phyloP scores from a whole-genome alignment of 23 tunicate species.

The Phallusia fumigata region DNA sequence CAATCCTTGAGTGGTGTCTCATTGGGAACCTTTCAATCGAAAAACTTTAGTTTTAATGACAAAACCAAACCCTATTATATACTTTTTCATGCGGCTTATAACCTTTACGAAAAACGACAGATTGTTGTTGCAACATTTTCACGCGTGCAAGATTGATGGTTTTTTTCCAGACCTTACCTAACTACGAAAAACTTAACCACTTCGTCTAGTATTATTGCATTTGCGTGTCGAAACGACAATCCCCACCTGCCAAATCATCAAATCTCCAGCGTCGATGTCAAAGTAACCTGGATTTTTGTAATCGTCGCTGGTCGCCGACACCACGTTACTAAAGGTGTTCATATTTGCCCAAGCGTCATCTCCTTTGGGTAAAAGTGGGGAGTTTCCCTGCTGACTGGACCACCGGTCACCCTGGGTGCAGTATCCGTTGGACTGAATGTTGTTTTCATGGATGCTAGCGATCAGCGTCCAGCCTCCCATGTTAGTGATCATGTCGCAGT shows the following conservation, averaged over 20 bases:
- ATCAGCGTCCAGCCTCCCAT: slow-evolving; percentile 2
- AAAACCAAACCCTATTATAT: too few relatives aligned
- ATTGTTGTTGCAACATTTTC: too few relatives aligned
- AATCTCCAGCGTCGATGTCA: slow-evolving; percentile 51
- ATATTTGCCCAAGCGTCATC: neutral
- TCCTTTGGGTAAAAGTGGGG: neutral
- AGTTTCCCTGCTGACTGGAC: slow-evolving; percentile 6
- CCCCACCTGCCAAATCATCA: slow-evolving; percentile 79
- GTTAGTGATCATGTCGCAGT: slow-evolving; percentile 8
- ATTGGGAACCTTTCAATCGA: slow-evolving; percentile 90
- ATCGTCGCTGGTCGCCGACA: slow-evolving; percentile 45
- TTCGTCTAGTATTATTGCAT: too few relatives aligned
- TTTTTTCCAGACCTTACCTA: too few relatives aligned
- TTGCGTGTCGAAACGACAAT: too few relatives aligned
- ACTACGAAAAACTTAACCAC: too few relatives aligned
- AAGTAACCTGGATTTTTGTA: slow-evolving; percentile 71
- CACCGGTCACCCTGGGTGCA: slow-evolving; percentile 3
- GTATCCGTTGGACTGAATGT: neutral
- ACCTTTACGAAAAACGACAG: too few relatives aligned
- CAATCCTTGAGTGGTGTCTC: slow-evolving; percentile 40
- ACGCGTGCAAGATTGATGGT: too few relatives aligned
- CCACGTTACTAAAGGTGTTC: slow-evolving; percentile 5
- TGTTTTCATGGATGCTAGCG: slow-evolving; percentile 8
- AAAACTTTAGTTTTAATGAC: slow-evolving; percentile 55
- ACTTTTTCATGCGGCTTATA: too few relatives aligned